A percentile compares a stretch with the other conserved stretches of the same genome.
Conservation (phyloP, 2,797 vertebrate species). For the Hydrolagus colliei region DNA sequence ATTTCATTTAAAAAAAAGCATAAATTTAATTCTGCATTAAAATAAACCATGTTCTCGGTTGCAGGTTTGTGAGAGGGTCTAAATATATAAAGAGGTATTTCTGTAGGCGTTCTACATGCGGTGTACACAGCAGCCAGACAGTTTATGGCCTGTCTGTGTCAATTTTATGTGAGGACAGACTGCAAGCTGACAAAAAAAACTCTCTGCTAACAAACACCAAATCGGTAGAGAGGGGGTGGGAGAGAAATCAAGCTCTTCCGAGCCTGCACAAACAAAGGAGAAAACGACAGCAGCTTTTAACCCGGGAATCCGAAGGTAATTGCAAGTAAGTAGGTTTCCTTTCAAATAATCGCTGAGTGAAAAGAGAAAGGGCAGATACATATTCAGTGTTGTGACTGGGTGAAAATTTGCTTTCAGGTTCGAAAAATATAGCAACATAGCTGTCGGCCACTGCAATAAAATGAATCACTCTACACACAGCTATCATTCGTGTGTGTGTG, state of each 20-base stretch:
- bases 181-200: background rate
- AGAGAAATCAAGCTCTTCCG: background rate
- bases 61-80: background rate
- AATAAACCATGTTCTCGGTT: background rate
- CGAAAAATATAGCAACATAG: background rate
- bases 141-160: conserved; percentile 22
- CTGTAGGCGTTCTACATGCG: background rate
- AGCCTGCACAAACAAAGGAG: conserved; percentile 4
- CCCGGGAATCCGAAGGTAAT: background rate
- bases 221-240: background rate
- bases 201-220: conserved; percentile 16
- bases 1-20: background rate
- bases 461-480: background rate
- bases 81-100: background rate
- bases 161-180: conserved; percentile 19
- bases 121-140: conserved; percentile 12
- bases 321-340: background rate
- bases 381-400: too few species aligned
- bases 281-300: background rate
- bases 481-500: background rate
- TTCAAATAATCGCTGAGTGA: background rate
- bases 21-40: background rate
- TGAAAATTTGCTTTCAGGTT: background rate
- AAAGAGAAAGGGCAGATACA: background rate
- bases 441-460: background rate